Base-by-base conservation (phyloP, 2,888 invertebrate species). In the Cantharis nigra region DNA sequence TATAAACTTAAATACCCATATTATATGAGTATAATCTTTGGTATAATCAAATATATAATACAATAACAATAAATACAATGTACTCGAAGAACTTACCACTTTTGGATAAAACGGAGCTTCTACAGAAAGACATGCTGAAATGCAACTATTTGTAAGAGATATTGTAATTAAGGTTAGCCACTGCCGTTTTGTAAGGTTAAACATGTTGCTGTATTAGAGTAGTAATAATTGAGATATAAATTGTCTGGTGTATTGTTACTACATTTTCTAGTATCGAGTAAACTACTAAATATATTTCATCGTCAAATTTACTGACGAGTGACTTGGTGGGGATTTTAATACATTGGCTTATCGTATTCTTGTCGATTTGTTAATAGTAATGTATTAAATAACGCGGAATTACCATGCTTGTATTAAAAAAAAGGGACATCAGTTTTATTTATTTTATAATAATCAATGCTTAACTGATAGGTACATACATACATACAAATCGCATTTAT, bases 41-140 rank as follows among this genome's bases (percentile, higher is more conserved):
- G n/a, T n/a, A n/a, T n/a, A n/a, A n/a, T n/a, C n/a, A n/a, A n/a
- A n/a, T n/a, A n/a, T n/a, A n/a, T n/a, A n/a, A n/a, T n/a, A n/a
- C n/a, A n/a, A n/a, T n/a, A n/a, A n/a, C n/a, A n/a, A n/a, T n/a
- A n/a, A n/a, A 26, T 9, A 26, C 9, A 26, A 26, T 26, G 9
- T 9, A 26, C 26, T 9, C 0, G 26, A 26, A 10, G 10, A 30
- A 30, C 92, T 90, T 89, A 95, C 95, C 92, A 96, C 96, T 85
- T 92, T 91, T 0, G 96, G 96, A 87, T 96, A 96, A 87, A 96
- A 96, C 0, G 96, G 96, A 1, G 96, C 96, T 85, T 96, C 96
- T 1, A 96, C 88, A 0, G 96, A 95, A 0, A 96, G 95, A 87
- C 95, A 95, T 80, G 96, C 92, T 3, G 95, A 96, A 86, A 95